Evolutionary conservation across 2,888 invertebrate genomes (phyloP).

Genomic region (Heliconius erato): DNA sequence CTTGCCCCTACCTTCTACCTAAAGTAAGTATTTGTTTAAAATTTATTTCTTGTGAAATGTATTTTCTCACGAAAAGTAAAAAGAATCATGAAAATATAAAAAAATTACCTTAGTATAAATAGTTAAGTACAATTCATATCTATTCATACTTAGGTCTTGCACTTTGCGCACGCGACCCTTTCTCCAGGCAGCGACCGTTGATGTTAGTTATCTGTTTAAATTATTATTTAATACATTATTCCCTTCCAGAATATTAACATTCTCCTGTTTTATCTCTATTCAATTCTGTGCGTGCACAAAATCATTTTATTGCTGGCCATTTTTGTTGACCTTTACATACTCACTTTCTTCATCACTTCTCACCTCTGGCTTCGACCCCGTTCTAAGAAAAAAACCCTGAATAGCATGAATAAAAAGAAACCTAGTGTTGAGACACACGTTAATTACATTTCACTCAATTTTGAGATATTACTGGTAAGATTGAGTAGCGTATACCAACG

Average conservation of each 20-base stretch:
- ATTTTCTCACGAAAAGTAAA: no score
- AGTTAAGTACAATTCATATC: constrained; percentile 40
- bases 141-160: constrained; percentile 37
- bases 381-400: neutral
- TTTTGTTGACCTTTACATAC: constrained; percentile 8
- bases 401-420: no score
- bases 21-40: no score
- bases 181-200: constrained; percentile 56
- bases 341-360: neutral
- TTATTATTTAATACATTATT: constrained; percentile 38
- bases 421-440: no score
- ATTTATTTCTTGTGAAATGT: no score
- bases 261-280: constrained; percentile 24
- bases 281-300: neutral
- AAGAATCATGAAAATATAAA: no score
- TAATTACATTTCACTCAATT: no score
- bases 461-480: no score
- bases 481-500: no score
- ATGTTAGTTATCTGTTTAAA: constrained; percentile 45
- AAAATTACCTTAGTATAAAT: no score
- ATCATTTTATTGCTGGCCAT: neutral
- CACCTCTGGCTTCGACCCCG: neutral
- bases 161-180: constrained; percentile 56
- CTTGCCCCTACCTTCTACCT: no score
- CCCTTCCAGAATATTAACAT: constrained; percentile 18